Base-by-base conservation (phyloP, 2,797 vertebrate species). In the Sebastes minor region DNA sequence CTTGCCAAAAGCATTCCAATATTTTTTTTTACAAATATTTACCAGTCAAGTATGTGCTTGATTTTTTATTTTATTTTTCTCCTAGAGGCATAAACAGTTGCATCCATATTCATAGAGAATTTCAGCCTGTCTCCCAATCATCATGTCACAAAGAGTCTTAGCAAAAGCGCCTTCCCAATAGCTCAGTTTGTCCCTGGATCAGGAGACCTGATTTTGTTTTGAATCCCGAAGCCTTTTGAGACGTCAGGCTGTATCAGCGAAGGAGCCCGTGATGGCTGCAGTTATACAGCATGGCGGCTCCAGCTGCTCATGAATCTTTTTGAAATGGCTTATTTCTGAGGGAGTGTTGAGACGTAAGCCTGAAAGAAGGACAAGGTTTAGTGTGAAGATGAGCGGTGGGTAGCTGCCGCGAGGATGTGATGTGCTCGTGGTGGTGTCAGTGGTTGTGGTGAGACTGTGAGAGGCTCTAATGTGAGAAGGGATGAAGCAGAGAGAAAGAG, bases 81-180 rank as follows among this genome's bases (percentile, higher is more conserved):
- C 90, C 90, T 89, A 30, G 65, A 93, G 90, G 91, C 92, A 93
- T 93, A 94, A 95, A 95, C 90, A 92, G 82, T 83, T 80, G 82
- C 92, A 96, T 96, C 93, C 94, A 95, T 96, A 96, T 96, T 96
- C 95, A 96, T 96, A 84, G 89, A 89, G 90, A 93, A 87, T 94
- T 89, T 91, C 81, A 93, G 91, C 86, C 93, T 86, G 94, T 91
- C 91, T 92, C 69, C 90, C 93, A 93, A 93, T 95, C 93, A 90
- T 90, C 92, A 87, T 94, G 93, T 95, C 95, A 94, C 93, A 94
- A 93, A 95, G 92, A 93, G 91, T 92, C 94, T 95, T 95, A 95
- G 92, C 83, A 81, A 95, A 94, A 94, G 91, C 90, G 57, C 91
- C 91, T 95, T 94, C 87, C 90, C 92, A 90, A 88, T 88, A 86